Evolutionary conservation across 1,140 invertebrate genomes (phyloP).

Genomic region (Drosophila erecta): DNA sequence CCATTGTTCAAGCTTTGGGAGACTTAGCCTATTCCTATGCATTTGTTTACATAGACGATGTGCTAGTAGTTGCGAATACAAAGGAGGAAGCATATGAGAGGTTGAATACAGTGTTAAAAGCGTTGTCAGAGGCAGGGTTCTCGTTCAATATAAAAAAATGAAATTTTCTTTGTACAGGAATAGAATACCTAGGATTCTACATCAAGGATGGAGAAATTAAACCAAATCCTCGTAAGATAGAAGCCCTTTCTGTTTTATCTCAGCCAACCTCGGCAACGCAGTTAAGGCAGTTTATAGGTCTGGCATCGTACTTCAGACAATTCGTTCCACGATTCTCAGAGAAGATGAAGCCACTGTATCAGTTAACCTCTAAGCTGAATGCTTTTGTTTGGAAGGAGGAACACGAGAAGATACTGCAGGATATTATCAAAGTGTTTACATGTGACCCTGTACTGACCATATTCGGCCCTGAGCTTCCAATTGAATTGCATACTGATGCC

Average conservation of each 20-base stretch:
- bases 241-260: slow-evolving; percentile 12
- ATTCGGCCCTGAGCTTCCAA: no score
- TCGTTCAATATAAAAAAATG: slow-evolving; percentile 9
- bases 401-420: not conserved
- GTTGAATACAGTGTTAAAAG: not conserved
- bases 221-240: slow-evolving; percentile 9
- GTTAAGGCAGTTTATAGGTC: slow-evolving; percentile 1
- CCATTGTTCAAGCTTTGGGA: not conserved
- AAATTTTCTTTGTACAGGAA: not conserved
- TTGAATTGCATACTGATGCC: no score
- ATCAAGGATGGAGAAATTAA: slow-evolving; percentile 12
- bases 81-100: slow-evolving; percentile 6
- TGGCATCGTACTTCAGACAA: slow-evolving; percentile 1
- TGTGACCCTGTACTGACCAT: not conserved
- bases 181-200: slow-evolving; percentile 13
- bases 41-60: slow-evolving; percentile 1
- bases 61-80: not conserved
- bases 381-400: not conserved
- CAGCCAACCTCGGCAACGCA: no score
- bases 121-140: slow-evolving; percentile 9
- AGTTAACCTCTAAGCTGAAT: not conserved
- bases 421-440: not conserved
- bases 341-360: not conserved
- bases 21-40: not conserved
- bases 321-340: not conserved